Conservation (phyloP, 2,113 vertebrate genomes). For the Opisthocomus hoazin region DNA sequence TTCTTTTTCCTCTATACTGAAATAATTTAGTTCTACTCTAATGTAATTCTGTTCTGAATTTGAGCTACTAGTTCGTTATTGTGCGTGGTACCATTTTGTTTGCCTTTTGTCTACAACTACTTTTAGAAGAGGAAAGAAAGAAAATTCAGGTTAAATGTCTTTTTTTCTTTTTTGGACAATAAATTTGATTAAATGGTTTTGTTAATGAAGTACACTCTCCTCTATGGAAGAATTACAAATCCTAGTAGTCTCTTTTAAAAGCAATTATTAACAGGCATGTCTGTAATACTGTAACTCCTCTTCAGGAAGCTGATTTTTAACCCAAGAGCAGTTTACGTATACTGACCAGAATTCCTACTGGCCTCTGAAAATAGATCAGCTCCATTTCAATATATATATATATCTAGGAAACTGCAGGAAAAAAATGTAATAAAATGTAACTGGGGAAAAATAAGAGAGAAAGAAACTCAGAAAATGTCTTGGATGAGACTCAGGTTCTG, state of each 20-base stretch:
- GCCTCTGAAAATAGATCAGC: not conserved
- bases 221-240: conserved; percentile 7
- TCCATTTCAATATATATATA: not conserved
- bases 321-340: not conserved
- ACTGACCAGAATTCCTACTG: not conserved
- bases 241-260: not conserved
- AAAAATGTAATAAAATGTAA: conserved; percentile 3
- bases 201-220: not conserved
- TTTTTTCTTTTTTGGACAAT: not conserved
- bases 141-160: not conserved
- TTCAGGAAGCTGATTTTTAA: conserved; percentile 4
- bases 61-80: not conserved
- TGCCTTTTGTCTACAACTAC: not conserved
- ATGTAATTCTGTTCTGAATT: not conserved
- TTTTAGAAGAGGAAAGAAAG: not conserved
- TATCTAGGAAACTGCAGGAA: not conserved
- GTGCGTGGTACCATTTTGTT: not conserved
- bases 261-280: not conserved
- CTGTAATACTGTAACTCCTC: not conserved
- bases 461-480: conserved; percentile 9
- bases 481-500: conserved; percentile 29
- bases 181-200: not conserved
- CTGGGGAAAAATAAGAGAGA: conserved; percentile 10
- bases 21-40: not conserved
- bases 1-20: not conserved